Percentiles rank a stretch among this genome's conserved stretches.
These are phyloP conservation scores for Lepidocyrtoides sp. DNA, from an alignment of 2,888 invertebrate genomes.

Conservation along the genomic window DNA sequence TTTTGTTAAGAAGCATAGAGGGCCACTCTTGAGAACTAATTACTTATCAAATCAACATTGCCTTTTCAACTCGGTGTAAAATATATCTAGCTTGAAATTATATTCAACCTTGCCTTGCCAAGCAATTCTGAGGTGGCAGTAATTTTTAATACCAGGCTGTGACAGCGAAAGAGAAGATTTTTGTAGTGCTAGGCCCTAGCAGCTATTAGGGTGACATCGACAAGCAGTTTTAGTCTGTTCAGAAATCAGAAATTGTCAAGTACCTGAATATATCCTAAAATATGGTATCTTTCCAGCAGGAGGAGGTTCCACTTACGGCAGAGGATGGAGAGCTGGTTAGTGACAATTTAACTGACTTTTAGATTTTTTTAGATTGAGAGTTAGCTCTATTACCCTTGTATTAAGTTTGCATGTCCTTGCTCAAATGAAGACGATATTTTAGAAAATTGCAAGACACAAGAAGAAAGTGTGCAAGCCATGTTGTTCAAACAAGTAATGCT, in stretches of 20 bases:
- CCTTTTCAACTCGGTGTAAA: too few relatives aligned
- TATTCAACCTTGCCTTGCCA: too few relatives aligned
- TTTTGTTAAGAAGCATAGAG: too few relatives aligned
- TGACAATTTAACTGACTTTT: conserved; percentile 15
- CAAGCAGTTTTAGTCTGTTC: background rate
- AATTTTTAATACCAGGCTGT: too few relatives aligned
- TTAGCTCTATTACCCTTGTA: background rate
- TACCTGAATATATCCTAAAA: background rate
- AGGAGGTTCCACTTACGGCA: conserved; percentile 25
- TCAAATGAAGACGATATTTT: too few relatives aligned
- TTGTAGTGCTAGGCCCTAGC: background rate
- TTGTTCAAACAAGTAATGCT: too few relatives aligned
- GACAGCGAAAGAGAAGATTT: too few relatives aligned
- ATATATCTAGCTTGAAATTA: too few relatives aligned
- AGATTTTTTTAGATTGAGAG: background rate
- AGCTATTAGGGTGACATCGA: too few relatives aligned
- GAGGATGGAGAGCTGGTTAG: conserved; percentile 68
- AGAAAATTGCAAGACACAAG: too few relatives aligned
- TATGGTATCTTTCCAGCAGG: conserved; percentile 59
- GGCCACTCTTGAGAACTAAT: too few relatives aligned
- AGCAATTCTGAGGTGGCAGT: background rate
- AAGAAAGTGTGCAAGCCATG: background rate
- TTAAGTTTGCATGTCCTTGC: conserved; percentile 3
- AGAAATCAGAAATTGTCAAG: background rate
- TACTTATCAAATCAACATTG: too few relatives aligned